phyloP scores from a whole-genome alignment of 1,140 invertebrate species.

The Listronotus bonariensis region DNA sequence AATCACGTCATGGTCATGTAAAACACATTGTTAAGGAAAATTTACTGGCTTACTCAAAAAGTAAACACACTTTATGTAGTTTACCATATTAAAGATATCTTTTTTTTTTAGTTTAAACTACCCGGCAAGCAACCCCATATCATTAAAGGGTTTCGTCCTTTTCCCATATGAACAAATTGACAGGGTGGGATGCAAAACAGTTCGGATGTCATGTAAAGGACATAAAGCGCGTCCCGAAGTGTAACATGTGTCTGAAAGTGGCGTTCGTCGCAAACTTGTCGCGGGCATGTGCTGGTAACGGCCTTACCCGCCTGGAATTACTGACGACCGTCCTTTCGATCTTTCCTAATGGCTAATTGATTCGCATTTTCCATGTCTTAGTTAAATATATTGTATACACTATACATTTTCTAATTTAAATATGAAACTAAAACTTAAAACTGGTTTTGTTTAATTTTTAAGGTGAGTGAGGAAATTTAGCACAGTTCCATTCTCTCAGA shows the following conservation, averaged over 20 bases:
- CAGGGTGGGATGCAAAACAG: conserved; percentile 23
- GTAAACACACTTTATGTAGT: too few relatives aligned
- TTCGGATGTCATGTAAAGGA: conserved; percentile 25
- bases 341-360: conserved; percentile 30
- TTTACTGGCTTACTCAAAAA: too few relatives aligned
- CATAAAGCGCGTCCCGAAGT: conserved; percentile 32
- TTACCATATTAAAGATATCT: too few relatives aligned
- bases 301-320: conserved; percentile 20
- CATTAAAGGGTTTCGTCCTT: conserved; percentile 4
- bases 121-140: too few relatives aligned
- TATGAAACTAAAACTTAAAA: not conserved
- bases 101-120: too few relatives aligned
- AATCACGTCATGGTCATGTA: too few relatives aligned
- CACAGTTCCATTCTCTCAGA: too few relatives aligned
- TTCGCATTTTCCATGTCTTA: conserved; percentile 11
- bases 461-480: too few relatives aligned
- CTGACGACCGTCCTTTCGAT: conserved; percentile 32
- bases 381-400: conserved; percentile 21
- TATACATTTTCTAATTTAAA: conserved; percentile 20
- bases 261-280: conserved; percentile 32
- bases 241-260: conserved; percentile 35
- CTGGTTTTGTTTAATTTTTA: too few relatives aligned
- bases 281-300: conserved; percentile 34
- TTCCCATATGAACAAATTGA: conserved; percentile 12
- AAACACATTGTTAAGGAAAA: too few relatives aligned